These are phyloP conservation scores for Hesperia comma DNA, from an alignment of 2,888 invertebrate genomes.

Conservation along the genomic window DNA sequence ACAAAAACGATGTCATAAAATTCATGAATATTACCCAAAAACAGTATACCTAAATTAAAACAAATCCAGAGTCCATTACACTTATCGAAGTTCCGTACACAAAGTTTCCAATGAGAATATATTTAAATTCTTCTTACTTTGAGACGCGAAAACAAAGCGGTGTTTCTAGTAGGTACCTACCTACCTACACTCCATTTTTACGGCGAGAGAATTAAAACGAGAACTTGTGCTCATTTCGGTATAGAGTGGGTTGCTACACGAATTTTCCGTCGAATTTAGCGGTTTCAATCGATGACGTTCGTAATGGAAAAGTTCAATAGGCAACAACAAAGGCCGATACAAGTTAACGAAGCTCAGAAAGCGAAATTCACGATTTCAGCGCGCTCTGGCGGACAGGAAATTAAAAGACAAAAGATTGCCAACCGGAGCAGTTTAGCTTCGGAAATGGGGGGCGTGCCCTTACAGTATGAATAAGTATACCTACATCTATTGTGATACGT, in stretches of 20 bases:
- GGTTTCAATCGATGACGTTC: conserved; percentile 76
- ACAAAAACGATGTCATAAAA: conserved; percentile 15
- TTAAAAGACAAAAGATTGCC: conserved; percentile 82
- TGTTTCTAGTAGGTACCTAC: conserved; percentile 56
- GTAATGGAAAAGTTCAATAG: conserved; percentile 83
- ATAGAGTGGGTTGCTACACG: conserved; percentile 58
- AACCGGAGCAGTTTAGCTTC: conserved; percentile 74
- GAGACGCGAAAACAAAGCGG: conserved; percentile 56
- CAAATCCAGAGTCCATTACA: conserved; percentile 61
- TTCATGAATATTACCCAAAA: conserved; percentile 14
- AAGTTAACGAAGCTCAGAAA: conserved; percentile 82
- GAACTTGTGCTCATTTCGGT: conserved; percentile 61
- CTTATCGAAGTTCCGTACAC: conserved; percentile 67
- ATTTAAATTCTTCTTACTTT: conserved; percentile 69
- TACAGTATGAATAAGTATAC: conserved; percentile 31
- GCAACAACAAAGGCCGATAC: conserved; percentile 79
- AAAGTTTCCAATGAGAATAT: conserved; percentile 76
- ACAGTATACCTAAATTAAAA: conserved; percentile 31
- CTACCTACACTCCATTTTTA: conserved; percentile 63
- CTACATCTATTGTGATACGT: conserved; percentile 1
- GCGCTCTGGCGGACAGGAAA: conserved; percentile 79
- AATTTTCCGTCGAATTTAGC: conserved; percentile 77
- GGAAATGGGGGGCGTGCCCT: conserved; percentile 74
- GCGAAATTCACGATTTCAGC: conserved; percentile 76
- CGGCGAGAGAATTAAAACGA: conserved; percentile 65